Base-by-base conservation (phyloP, 1,140 invertebrate genomes). In the Pachyrhynchus sulphureomaculatus region DNA sequence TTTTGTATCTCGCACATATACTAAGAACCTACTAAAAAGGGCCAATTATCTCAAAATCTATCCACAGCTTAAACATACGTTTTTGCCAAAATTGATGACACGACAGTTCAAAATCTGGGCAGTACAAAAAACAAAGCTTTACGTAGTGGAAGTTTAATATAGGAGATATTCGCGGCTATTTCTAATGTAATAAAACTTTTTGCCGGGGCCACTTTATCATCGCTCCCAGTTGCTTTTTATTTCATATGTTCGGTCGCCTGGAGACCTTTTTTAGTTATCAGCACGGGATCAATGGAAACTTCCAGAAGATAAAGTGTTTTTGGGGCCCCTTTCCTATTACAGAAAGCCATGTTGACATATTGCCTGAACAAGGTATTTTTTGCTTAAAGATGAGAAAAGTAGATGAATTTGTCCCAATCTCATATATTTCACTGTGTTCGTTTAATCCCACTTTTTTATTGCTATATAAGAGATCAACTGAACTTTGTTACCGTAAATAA, bases 261-360 rank as follows among this genome's bases (percentile, higher is more conserved):
- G 17, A 32, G 23, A 24, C 33, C 26, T 56, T 56, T 56, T 56
- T 45, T 45, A 45, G 39, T 56, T 56, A 56, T 29, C 37, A 6
- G 42, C n/a, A 10, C 8, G 12, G 53, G 56, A 58, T 58, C 56
- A 39, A 56, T 56, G 41, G 41, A 45, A 56, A 56, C 53, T 56
- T 44, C 41, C 24, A 44, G 1, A 58, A 58, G 56, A 58, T 58
- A 49, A 58, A 58, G 37, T 32, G 29, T 49, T 32, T 20, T 41
- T 18, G 29, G 21, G 56, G 17, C 18, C 47, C n/a, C 23, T 48
- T 51, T 48, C 17, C 13, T 26, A 48, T 18, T 29, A 26, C 44
- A 58, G 48, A 58, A 48, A 58, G 32, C 17, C 24, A 42, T 47
- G 26, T 41, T 47, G 41, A 57, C 54, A 57, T 57, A 57, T 57